Base-by-base conservation (phyloP, 2,797 vertebrate species). In the Hafferia zeledoni region DNA sequence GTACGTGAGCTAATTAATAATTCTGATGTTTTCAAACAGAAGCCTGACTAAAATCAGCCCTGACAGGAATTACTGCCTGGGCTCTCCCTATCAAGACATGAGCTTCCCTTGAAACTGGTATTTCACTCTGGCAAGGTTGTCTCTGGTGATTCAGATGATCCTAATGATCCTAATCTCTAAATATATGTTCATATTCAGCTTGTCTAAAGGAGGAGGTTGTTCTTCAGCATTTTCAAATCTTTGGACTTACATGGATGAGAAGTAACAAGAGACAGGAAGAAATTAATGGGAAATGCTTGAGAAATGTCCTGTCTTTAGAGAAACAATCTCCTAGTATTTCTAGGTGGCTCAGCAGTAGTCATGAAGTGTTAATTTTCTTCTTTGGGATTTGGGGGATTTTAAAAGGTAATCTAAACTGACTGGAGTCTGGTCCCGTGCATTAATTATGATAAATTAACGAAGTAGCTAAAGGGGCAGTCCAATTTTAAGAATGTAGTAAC, bases 341-440 rank as follows among this genome's bases (percentile, higher is more conserved):
- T 59, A 92, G 30, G 64, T 85, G 64, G 44, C 60, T 90, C 87
- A 64, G 33, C 52, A 72, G 41, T 27, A 80, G 71, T 57, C 46
- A 41, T 28, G n/a, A 59, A 77, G 77, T 93, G 69, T 75, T 96
- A 57, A 77, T 94, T 89, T 83, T 87, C 72, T 83, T 94, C 86
- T 70, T 37, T 67, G 78, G 68, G 90, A 53, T 90, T 89, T 92
- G 83, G 90, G 83, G 67, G 28, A 28, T 59, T 77, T 87, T 70
- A 64, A 67, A 82, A 63, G 67, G 63, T 76, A 70, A 90, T 90
- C 31, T 49, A 46, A 90, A 72, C 70, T 67, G 90, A 76, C 74
- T 90, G 70, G 44, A 60, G 52, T 37, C 70, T 89, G 63, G 18
- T 60, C 41, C 28, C 2, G 0, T 31, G 59, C 63, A 16, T 1